Evolutionary conservation across 2,113 vertebrate species (phyloP), one percentile per base, ranked within the genome.

Genomic region (Paraplagusia blochii): DNA sequence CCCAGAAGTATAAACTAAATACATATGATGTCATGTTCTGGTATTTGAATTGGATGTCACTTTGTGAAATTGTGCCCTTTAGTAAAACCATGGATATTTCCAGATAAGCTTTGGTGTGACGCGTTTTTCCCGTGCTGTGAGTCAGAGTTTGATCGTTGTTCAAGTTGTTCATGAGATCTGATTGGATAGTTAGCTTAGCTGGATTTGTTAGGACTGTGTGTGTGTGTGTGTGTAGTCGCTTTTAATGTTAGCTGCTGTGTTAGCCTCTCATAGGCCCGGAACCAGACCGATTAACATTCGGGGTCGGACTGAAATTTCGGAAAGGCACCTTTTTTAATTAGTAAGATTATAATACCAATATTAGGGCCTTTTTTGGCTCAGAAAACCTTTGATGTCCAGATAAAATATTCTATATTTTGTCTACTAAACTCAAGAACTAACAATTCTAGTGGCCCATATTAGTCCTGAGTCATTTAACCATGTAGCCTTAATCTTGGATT

Each of bases 201-300:
- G 0, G 9, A 2, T 4, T 12, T 8, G 9, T 40, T 12, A 40
- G 13, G 38, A 10, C 36, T 10, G 10, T 36, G 35, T 36, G 35
- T 36, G 35, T 36, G 36, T 4, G 38, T 8, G 7, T 19, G 9
- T 16, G 47, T 39, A 52, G 15, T 3, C 18, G 0, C 16, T 1
- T 52, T 43, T 69, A 61, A 40, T 17, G 19, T 50, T 77, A 77
- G 69, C 74, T 12, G 1, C 58, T 8, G 17, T 1, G 11, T 0
- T 66, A 69, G 66, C 51, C 46, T 43, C 15, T n/a, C 9, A 48
- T 6, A 29, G 22, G 22, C 22, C 22, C 22, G 22, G 22, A 29
- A 4, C 22, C 22, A 29, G 22, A 29, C 22, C 22, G 22, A 29
- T 29, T 6, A 29, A 6, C 22, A 29, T 29, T 29, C 6, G 2